A percentile compares a stretch with the other conserved stretches of the same genome.
Evolutionary conservation across 2,888 invertebrate genomes (phyloP).

Genomic region (Maniola hyperantus): DNA sequence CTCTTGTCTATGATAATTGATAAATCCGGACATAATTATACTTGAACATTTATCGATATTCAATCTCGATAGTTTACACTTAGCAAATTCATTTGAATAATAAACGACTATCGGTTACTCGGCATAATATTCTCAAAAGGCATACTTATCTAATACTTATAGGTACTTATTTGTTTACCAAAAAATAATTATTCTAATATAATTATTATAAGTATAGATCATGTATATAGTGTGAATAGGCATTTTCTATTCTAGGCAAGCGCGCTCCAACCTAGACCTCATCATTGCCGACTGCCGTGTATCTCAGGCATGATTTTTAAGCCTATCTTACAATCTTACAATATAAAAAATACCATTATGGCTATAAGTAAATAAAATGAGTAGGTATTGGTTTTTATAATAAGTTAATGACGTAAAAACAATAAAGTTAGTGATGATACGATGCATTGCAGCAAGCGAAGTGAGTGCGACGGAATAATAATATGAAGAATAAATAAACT

Average conservation of each 20-base stretch:
- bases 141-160: background rate
- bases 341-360: background rate
- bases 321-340: too few species aligned
- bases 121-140: background rate
- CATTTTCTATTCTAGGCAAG: too few species aligned
- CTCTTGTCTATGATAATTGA: conserved; percentile 7
- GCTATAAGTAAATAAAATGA: background rate
- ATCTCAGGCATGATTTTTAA: too few species aligned
- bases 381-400: too few species aligned
- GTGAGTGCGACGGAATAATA: background rate
- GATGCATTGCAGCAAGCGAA: too few species aligned
- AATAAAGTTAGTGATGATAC: too few species aligned
- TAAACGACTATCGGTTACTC: background rate
- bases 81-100: background rate
- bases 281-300: too few species aligned
- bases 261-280: too few species aligned
- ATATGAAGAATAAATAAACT: background rate
- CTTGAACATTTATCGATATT: conserved; percentile 1
- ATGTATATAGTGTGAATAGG: too few species aligned
- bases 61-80: background rate
- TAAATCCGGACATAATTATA: conserved; percentile 16
- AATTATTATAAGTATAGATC: too few species aligned
- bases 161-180: background rate
- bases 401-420: too few species aligned
- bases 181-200: too few species aligned